phyloP scores from a whole-genome alignment of 2,888 invertebrate genomes.

The Cactoblastis cactorum region DNA sequence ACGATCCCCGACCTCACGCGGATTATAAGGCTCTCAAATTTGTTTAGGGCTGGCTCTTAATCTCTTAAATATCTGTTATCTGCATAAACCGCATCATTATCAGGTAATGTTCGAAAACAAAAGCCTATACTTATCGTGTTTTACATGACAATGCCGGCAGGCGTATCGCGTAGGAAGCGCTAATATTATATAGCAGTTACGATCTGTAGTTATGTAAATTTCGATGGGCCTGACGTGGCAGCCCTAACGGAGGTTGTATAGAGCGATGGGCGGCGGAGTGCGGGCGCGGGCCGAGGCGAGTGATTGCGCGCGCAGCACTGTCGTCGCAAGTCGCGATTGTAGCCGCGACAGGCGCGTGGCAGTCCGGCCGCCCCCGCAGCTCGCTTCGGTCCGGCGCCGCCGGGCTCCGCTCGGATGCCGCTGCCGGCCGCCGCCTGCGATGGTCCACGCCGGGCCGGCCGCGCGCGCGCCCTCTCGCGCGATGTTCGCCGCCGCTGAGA shows the following conservation, averaged over 20 bases:
- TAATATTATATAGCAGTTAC: constrained; percentile 21
- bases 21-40: constrained; percentile 34
- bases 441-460: constrained; percentile 79
- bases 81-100: neutral
- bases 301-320: constrained; percentile 39
- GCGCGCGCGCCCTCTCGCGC: constrained; percentile 76
- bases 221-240: constrained; percentile 35
- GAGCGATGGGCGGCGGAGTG: constrained; percentile 32
- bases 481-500: constrained; percentile 75
- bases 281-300: constrained; percentile 17
- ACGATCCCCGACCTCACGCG: constrained; percentile 36
- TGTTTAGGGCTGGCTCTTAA: constrained; percentile 31
- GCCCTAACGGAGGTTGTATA: constrained; percentile 60
- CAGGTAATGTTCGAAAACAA: constrained; percentile 9
- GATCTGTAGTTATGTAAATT: constrained; percentile 31
- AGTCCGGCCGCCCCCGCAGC: constrained; percentile 72
- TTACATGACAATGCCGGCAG: constrained; percentile 15
- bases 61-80: neutral
- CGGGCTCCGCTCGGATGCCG: constrained; percentile 75
- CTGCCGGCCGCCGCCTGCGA: constrained; percentile 77
- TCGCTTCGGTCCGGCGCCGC: constrained; percentile 70
- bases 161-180: constrained; percentile 15
- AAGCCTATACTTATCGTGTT: constrained; percentile 7
- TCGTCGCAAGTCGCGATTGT: constrained; percentile 27
- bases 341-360: constrained; percentile 45